Percentiles rank a stretch among this genome's conserved stretches.
Evolutionary conservation across 2,113 vertebrate species (phyloP).

Genomic region (Carassius auratus): DNA sequence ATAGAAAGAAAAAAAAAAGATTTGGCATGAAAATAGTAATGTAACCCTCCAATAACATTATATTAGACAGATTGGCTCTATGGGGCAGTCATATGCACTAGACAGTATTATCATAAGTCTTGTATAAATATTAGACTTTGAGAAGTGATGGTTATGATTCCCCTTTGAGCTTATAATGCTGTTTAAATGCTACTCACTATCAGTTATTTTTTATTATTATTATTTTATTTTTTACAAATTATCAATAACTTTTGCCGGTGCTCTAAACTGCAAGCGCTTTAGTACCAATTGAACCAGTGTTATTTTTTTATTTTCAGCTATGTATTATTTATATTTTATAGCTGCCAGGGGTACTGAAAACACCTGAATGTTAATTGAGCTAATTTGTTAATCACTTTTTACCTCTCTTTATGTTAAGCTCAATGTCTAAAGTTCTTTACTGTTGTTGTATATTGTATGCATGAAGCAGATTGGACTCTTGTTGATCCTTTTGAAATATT

Average conservation of each 20-base stretch:
- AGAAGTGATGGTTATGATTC: background rate
- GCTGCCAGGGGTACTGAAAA: slow-evolving; percentile 79
- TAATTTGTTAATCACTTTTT: slow-evolving; percentile 11
- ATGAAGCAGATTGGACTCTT: slow-evolving; percentile 47
- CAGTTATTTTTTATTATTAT: background rate
- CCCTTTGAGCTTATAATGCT: background rate
- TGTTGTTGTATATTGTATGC: slow-evolving; percentile 51
- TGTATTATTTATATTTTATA: slow-evolving; percentile 87
- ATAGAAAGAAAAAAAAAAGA: background rate
- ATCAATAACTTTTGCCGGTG: background rate
- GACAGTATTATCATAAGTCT: background rate
- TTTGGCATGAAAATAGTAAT: background rate
- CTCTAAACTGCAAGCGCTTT: slow-evolving; percentile 1
- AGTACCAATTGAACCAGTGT: slow-evolving; percentile 52
- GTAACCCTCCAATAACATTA: background rate
- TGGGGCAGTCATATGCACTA: background rate
- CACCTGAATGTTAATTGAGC: slow-evolving; percentile 79
- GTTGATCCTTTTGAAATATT: slow-evolving; percentile 11
- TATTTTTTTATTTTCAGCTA: slow-evolving; percentile 81
- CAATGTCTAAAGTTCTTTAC: slow-evolving; percentile 49
- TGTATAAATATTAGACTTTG: slow-evolving; percentile 7
- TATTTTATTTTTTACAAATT: background rate
- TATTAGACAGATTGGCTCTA: background rate
- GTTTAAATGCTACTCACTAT: background rate
- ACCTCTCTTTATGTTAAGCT: slow-evolving; percentile 3